Base-by-base conservation (phyloP, 2,797 vertebrate genomes). In the Crypturellus tataupa region DNA sequence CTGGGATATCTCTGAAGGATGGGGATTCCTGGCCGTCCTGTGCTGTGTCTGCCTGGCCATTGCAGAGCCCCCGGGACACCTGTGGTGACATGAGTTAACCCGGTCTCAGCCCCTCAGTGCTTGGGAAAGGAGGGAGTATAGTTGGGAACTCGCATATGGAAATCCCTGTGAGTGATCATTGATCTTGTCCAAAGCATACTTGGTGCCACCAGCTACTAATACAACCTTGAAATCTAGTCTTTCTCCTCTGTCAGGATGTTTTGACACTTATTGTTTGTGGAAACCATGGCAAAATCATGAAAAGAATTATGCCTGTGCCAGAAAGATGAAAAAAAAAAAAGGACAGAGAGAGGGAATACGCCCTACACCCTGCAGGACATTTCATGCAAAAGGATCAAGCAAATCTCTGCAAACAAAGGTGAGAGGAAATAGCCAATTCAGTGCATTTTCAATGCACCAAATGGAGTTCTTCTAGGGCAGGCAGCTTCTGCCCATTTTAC, bases 391-490 rank as follows among this genome's bases (percentile, higher is more conserved):
- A 80, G 72, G 40, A 10, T 20, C 14, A 33, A 21, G 62, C 80
- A 70, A 11, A 69, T 70, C 25, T 75, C 44, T 82, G 49, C 63
- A 62, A 82, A 56, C 62, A 46, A 31, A 39, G n/a, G 55, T n/a
- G 65, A 31, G 53, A 47, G 85, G 85, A 95, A 94, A 92, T 13
- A 89, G 79, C 40, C 39, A 39, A 82, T 94, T 80, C 9, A 1
- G 37, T 80, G 47, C 40, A 27, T 93, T 94, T 91, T 92, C 83
- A 80, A 11, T 3, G 14, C 39, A 19, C 44, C 81, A 46, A 83
- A 83, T 72, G 39, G 42, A 82, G 63, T 83, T 20, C 33, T 88
- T 76, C 73, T 42, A 87, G 51, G 44, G 69, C 63, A 78, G 76
- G 69, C 81, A 92, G 59, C 3, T 0, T 71, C 86, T 83, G 24